Evolutionary conservation across 2,888 invertebrate species (phyloP), one percentile per base, ranked within the genome.

Genomic region (Athripsodes cinereus): DNA sequence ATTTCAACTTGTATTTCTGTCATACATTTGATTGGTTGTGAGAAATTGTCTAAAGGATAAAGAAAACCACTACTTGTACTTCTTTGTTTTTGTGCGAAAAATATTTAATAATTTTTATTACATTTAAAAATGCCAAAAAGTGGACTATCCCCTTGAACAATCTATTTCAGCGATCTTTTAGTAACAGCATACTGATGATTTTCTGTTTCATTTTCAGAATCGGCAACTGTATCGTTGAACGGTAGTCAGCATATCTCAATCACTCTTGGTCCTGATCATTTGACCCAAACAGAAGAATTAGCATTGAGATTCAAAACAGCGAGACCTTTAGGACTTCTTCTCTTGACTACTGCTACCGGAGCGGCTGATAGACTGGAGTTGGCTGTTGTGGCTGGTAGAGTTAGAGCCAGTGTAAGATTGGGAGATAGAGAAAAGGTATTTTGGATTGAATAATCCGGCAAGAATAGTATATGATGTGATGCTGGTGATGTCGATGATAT

Each of bases 271-370:
- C 82, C 85, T n/a, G 88, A 88, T 61, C 88, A 89, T 62, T 82
- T 85, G 53, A 90, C 94, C 0, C 93, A 96, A 72, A 93, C 92
- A 0, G 96, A 96, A 71, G 94, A 96, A 69, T 79, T 96, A 59
- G 81, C 90, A 46, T 78, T 96, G 52, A 80, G 96, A 55, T 96
- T 96, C 74, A 84, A 88, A 64, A 96, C 96, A 2, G 85, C 82
- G 21, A 83, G 86, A 61, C 88, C 92, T 1, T 83, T 88, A 19
- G 88, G 89, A 13, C 75, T 94, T 22, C 75, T 94, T 34, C 76
- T 96, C 64, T 80, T 91, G 62, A 94, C 94, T 2, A 88, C 88
- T 55, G 86, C 90, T 0, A 85, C 86, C 57, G 83, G 85, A 66
- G 87, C 88, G 0, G 86, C 88, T 1, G 95, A 95, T 72, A 82